phyloP scores from a whole-genome alignment of 2,888 invertebrate species.

The Pyrrhia umbra region DNA sequence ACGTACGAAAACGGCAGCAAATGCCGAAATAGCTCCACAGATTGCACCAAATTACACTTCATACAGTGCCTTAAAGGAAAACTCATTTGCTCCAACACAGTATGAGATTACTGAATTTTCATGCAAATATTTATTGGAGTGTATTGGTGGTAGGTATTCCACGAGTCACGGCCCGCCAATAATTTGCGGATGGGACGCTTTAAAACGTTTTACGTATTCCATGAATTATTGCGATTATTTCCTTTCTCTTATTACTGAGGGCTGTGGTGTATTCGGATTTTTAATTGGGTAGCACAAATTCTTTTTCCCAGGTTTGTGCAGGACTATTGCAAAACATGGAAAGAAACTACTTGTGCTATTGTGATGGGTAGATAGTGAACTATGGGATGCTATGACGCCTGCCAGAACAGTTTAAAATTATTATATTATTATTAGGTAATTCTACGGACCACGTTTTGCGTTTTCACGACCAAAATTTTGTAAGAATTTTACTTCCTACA shows the following conservation, averaged over 20 bases:
- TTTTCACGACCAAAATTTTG: too few relatives aligned
- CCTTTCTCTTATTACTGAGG: too few relatives aligned
- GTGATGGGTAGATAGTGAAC: too few relatives aligned
- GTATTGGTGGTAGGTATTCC: constrained; percentile 35
- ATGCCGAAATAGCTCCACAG: constrained; percentile 38
- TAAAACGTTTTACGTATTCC: constrained; percentile 50
- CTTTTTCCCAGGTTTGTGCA: too few relatives aligned
- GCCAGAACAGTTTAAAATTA: too few relatives aligned
- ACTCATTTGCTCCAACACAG: constrained; percentile 45
- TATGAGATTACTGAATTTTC: constrained; percentile 40
- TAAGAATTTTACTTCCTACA: too few relatives aligned
- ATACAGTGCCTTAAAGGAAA: constrained; percentile 53
- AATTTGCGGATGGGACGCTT: constrained; percentile 25
- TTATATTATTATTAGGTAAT: too few relatives aligned
- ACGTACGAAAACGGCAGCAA: constrained; percentile 23
- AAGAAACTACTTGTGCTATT: too few relatives aligned
- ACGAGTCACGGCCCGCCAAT: constrained; percentile 20
- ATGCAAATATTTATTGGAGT: constrained; percentile 45
- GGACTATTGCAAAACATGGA: too few relatives aligned
- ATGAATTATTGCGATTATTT: constrained; percentile 32
- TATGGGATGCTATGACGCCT: too few relatives aligned
- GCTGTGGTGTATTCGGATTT: constrained; percentile 3
- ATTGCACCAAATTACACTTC: constrained; percentile 62
- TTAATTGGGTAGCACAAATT: too few relatives aligned
- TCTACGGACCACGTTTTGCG: too few relatives aligned